A percentile compares a stretch with the other conserved stretches of the same genome.
These are phyloP conservation scores for Graphium colonna DNA, from an alignment of 2,888 invertebrate species.

Conservation along the genomic window DNA sequence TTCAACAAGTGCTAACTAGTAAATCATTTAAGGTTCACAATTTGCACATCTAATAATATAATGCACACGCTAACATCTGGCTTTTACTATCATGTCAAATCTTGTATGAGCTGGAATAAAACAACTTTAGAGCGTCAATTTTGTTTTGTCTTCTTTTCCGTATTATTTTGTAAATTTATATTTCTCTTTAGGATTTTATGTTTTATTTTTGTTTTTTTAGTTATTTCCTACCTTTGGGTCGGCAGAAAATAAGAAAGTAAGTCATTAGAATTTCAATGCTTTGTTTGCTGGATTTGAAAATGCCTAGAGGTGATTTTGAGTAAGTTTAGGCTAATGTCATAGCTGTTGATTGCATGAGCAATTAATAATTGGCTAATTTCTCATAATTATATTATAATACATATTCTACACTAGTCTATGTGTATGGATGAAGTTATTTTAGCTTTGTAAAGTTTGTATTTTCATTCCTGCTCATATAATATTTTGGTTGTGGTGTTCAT, in stretches of 20 bases:
- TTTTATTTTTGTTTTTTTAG: conserved; percentile 62
- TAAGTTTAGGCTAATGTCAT: conserved; percentile 26
- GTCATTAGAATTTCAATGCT: conserved; percentile 57
- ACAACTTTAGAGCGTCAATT: neutral
- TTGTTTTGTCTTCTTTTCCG: conserved; percentile 13
- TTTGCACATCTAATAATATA: conserved; percentile 6
- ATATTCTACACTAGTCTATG: neutral
- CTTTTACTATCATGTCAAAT: conserved; percentile 3
- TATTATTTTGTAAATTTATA: conserved; percentile 14
- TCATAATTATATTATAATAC: neutral
- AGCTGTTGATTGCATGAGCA: conserved; percentile 26
- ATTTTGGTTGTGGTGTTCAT: conserved; percentile 25
- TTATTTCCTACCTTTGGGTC: conserved; percentile 69
- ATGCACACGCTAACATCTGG: conserved; percentile 20
- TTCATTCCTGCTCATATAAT: conserved; percentile 23
- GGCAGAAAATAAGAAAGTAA: conserved; percentile 72
- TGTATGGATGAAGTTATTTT: neutral
- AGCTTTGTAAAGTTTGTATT: conserved; percentile 12
- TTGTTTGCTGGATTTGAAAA: conserved; percentile 57
- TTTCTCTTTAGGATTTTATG: conserved; percentile 41
- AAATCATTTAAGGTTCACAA: conserved; percentile 5
- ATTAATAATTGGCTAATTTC: conserved; percentile 20
- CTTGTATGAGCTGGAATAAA: conserved; percentile 23
- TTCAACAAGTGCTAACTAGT: conserved; percentile 3
- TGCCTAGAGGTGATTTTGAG: conserved; percentile 21